Evolutionary conservation across 2,888 invertebrate genomes (phyloP).

Genomic region (Himalopsyche tibetana): DNA sequence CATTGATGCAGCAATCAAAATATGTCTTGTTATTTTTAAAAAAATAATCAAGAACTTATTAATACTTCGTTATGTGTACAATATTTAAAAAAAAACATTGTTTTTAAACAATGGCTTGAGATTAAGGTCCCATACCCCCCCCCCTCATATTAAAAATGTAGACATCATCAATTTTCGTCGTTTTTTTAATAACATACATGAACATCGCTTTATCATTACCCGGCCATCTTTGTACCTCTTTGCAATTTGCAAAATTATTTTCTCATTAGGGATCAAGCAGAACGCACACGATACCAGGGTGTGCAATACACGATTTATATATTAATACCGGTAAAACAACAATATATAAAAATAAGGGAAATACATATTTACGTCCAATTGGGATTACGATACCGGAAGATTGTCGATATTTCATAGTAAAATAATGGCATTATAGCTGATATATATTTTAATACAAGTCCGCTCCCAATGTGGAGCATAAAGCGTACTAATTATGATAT

Average conservation of each 20-base stretch:
- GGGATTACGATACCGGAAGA: no score
- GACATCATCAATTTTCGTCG: constrained; percentile 28
- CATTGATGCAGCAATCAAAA: no score
- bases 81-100: not conserved
- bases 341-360: no score
- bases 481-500: no score
- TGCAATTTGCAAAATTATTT: constrained; percentile 31
- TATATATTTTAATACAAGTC: no score
- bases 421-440: no score
- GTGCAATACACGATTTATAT: not conserved
- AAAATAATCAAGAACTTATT: no score
- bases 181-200: not conserved
- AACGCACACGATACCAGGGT: not conserved
- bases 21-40: no score
- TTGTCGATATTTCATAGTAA: no score
- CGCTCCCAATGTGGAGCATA: no score
- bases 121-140: not conserved
- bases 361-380: no score
- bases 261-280: not conserved
- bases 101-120: not conserved
- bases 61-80: no score
- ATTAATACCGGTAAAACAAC: not conserved
- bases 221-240: constrained; percentile 15
- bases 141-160: not conserved
- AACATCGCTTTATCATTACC: not conserved